A percentile compares a stretch with the other conserved stretches of the same genome.
Conservation (phyloP, 1,140 invertebrate genomes). For the Aplysia californica region DNA sequence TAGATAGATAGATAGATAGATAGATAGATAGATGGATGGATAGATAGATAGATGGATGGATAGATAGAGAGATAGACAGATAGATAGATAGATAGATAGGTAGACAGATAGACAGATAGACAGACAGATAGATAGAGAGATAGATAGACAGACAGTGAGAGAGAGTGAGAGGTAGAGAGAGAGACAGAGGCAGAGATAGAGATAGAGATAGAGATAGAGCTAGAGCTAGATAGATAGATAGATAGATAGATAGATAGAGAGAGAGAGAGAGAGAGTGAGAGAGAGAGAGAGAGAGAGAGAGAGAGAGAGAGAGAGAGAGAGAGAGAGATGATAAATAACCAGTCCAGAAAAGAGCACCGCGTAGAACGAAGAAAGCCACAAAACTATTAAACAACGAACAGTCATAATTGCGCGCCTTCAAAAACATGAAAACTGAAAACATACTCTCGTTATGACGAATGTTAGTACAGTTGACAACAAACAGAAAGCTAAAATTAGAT, state of each 20-base stretch:
- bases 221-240: neutral
- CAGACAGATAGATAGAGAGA: too few relatives aligned
- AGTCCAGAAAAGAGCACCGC: neutral
- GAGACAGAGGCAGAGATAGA: too few relatives aligned
- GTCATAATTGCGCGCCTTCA: too few relatives aligned
- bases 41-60: too few relatives aligned
- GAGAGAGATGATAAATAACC: neutral
- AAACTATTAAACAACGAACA: too few relatives aligned
- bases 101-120: too few relatives aligned
- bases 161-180: too few relatives aligned
- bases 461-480: neutral
- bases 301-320: conserved; percentile 7
- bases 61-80: too few relatives aligned
- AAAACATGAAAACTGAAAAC: neutral
- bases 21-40: too few relatives aligned
- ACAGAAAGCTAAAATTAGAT: neutral
- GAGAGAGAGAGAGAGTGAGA: neutral
- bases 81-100: too few relatives aligned
- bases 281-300: conserved; percentile 8
- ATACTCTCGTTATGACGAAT: neutral
- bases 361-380: neutral
- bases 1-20: conserved; percentile 9
- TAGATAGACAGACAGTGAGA: too few relatives aligned
- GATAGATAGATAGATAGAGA: too few relatives aligned
- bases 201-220: neutral